phyloP scores from a whole-genome alignment of 35 echinoderm and acorn worm genomes.

The Patiria miniata region DNA sequence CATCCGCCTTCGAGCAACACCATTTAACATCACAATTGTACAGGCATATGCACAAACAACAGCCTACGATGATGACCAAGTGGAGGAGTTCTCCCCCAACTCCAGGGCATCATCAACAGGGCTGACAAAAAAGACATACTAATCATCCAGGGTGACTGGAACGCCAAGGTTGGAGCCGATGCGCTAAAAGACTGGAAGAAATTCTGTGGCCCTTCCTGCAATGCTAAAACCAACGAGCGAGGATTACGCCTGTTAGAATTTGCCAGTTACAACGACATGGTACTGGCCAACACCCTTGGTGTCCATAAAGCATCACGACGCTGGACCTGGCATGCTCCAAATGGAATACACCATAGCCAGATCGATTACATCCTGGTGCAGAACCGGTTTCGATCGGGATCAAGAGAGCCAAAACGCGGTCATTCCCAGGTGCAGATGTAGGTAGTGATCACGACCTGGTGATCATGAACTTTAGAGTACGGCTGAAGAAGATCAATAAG shows the following conservation, averaged over 20 bases:
- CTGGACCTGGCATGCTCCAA: conserved; percentile 32
- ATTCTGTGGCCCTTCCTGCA: conserved; percentile 11
- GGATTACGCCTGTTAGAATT: conserved; percentile 8
- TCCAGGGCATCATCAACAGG: not conserved
- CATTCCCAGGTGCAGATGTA: conserved; percentile 63
- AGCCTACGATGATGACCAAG: not conserved
- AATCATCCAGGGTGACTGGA: conserved; percentile 66
- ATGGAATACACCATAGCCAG: conserved; percentile 27
- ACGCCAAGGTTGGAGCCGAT: conserved; percentile 51
- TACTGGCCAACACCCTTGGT: conserved; percentile 39
- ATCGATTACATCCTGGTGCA: conserved; percentile 34
- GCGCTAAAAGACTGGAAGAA: conserved; percentile 22
- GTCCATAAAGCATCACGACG: conserved; percentile 28
- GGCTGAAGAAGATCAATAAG: conserved; percentile 37
- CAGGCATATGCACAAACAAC: not conserved
- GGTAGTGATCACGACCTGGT: conserved; percentile 69
- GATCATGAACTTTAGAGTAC: conserved; percentile 41
- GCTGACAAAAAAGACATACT: conserved; percentile 43
- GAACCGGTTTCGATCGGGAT: conserved; percentile 28
- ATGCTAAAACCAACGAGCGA: conserved; percentile 11
- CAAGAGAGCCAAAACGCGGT: conserved; percentile 38
- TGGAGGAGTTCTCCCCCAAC: not conserved
- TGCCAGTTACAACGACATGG: not conserved
- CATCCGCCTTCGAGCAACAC: conserved; percentile 23
- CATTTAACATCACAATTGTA: conserved; percentile 51